Evolutionary conservation across 2,113 vertebrate genomes (phyloP), one percentile per base, ranked within the genome.

Genomic region (Dicaeum eximium): DNA sequence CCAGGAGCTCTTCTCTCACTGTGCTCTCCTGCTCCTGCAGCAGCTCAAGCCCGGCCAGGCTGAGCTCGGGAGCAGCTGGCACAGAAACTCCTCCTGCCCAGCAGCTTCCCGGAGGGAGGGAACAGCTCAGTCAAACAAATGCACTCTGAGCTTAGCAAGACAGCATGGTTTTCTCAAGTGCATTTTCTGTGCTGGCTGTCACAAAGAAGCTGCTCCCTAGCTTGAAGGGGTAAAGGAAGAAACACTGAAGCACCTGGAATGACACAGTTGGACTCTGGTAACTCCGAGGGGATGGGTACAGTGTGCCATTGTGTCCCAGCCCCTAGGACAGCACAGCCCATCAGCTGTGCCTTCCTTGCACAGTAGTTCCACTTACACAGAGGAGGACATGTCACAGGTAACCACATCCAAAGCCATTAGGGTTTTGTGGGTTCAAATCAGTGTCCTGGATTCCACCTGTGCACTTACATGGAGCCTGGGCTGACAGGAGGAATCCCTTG

Each of bases 221-320:
- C 62, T 62, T 53, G 61, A 38, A 13, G 8, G 11, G 23, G 31
- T 70, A 79, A 70, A 71, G 18, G 20, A 87, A 66, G 37, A 82
- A 80, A 51, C 0, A 1, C 11, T 38, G 72, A 75, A 53, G 53
- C 24, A 77, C 53, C 7, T 47, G 48, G 53, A 89, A 51, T 24
- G 35, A 35, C 61, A 31, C 6, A 18, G 20, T 7, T 40, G 62
- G 57, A 45, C 56, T 38, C 66, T 53, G 57, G n/a, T 45, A 66
- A 13, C 56, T 40, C 24, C 0, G 0, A 61, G 56, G 15, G 60
- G 27, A 30, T 38, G 40, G 33, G 7, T 24, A 45, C 21, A 50
- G 51, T 31, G 51, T 5, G 11, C 13, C 7, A 33, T 13, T 2
- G 1, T 38, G n/a, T 61, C 30, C 25, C 56, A 89, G 62, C 7